Evolutionary conservation across 35 echinoderm and acorn worm genomes (phyloP), one percentile per base, ranked within the genome.

Genomic region (Amphiura filiformis): DNA sequence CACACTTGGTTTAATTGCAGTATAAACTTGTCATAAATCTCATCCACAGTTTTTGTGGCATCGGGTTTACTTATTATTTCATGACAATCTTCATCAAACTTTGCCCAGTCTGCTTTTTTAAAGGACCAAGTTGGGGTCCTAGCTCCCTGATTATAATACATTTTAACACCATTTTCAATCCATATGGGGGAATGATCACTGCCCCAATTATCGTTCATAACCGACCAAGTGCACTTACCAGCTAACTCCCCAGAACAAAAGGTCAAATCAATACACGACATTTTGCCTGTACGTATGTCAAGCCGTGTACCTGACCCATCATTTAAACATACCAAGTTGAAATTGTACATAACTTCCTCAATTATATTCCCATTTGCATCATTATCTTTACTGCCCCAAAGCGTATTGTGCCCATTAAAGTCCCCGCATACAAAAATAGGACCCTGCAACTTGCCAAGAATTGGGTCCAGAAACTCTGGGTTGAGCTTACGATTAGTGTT

Each of bases 231-330:
- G 26, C 47, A 65, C 32, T 35, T 65, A 34, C 5, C 56, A 70
- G 83, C 83, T n/a, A 33, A 85, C 32, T 57, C 30, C 3, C 7
- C 13, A 65, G 47, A 34, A 40, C 31, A 17, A 23, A 75, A 39
- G 13, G 61, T 75, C 1, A 42, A 32, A 70, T 85, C 83, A 31
- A 85, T 2, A 85, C 83, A 85, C 11, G 83, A 65, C 39, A 65
- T 20, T 4, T 11, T 1, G 31, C 83, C 83, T 2, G 83, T 36
- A n/a, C n/a, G n/a, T 47, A 41, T 26, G 81, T 83, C 81, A 33
- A 83, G 7, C 28, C 81, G 5, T 15, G 37, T 83, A n/a, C 7
- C 5, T n/a, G 37, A 15, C 1, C 81, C 81, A 52, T 41, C 40
- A 83, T 83, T 84, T 11, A 83, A n/a, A n/a, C n/a, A n/a, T n/a